Evolutionary conservation across 2,797 vertebrate species (phyloP).

Genomic region (Pteronotus mesoamericanus): DNA sequence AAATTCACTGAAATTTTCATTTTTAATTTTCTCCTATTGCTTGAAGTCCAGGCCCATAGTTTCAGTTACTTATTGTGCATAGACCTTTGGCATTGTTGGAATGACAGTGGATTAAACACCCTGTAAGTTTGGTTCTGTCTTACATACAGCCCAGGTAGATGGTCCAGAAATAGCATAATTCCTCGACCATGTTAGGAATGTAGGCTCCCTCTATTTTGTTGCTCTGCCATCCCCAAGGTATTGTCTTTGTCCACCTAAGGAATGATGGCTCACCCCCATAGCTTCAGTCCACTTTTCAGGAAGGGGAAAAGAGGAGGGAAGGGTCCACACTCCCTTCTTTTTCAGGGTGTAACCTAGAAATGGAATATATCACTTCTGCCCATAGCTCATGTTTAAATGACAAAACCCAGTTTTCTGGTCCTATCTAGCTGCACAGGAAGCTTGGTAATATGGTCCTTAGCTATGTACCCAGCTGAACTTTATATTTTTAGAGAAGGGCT

Average conservation of each 20-base stretch:
- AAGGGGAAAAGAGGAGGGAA: background rate
- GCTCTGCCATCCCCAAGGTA: background rate
- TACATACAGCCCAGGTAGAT: background rate
- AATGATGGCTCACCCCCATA: background rate
- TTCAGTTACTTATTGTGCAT: background rate
- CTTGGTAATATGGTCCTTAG: background rate
- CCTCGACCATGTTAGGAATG: background rate
- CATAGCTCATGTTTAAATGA: background rate
- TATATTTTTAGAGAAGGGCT: background rate
- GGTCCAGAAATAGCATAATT: background rate
- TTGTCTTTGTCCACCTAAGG: background rate
- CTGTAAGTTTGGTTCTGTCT: background rate
- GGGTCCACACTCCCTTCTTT: background rate
- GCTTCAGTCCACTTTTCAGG: background rate
- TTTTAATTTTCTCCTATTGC: background rate
- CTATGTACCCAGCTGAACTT: background rate
- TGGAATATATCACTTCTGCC: background rate
- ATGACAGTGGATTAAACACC: background rate
- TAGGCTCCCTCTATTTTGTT: background rate
- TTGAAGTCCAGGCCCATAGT: background rate
- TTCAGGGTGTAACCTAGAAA: background rate
- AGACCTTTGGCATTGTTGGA: background rate
- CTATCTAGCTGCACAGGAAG: background rate
- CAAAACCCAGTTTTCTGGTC: background rate
- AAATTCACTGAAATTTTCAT: background rate